phyloP scores from a whole-genome alignment of 2,888 invertebrate genomes.

The Xanthorhoe designata region DNA sequence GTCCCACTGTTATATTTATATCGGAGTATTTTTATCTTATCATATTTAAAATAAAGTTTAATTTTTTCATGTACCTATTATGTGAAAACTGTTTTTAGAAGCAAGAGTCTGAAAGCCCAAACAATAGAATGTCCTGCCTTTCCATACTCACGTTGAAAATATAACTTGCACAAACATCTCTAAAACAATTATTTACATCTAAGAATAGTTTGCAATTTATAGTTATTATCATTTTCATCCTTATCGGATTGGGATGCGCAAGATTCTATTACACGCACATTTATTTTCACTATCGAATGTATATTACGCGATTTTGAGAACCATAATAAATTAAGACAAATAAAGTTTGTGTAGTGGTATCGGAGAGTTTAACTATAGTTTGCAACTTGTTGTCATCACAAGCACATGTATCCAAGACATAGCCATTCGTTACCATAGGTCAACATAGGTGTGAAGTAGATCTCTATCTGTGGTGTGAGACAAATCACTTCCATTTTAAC shows the following conservation, averaged over 20 bases:
- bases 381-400: conserved; percentile 13
- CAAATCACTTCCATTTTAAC: conserved; percentile 73
- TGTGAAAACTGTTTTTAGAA: too few relatives aligned
- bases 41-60: too few relatives aligned
- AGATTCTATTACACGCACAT: conserved; percentile 5
- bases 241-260: not conserved
- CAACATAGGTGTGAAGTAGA: conserved; percentile 58
- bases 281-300: conserved; percentile 6
- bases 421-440: conserved; percentile 47
- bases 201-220: not conserved
- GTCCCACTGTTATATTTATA: too few relatives aligned
- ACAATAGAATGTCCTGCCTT: too few relatives aligned
- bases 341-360: too few relatives aligned
- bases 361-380: not conserved
- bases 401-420: conserved; percentile 24
- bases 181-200: not conserved
- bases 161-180: too few relatives aligned
- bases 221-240: not conserved
- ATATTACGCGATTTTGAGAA: conserved; percentile 8
- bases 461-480: conserved; percentile 76
- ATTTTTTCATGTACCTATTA: too few relatives aligned
- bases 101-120: too few relatives aligned
- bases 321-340: not conserved
- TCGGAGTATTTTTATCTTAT: too few relatives aligned
- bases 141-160: too few relatives aligned